These are phyloP conservation scores for Heterodera carotae DNA, from an alignment of 1,140 invertebrate species.

Conservation along the genomic window DNA sequence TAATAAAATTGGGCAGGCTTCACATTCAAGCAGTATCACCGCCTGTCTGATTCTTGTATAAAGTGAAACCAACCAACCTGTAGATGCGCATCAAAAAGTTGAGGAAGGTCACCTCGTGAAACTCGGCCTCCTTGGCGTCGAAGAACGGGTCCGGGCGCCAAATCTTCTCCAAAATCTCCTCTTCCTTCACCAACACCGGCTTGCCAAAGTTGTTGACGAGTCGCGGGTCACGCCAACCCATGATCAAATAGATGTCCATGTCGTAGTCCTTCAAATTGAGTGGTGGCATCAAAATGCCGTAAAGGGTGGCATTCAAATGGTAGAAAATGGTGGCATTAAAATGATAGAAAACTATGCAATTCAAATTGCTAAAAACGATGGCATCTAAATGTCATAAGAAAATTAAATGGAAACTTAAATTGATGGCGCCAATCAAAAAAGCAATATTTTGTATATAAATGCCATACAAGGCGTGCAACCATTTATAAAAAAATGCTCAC, in stretches of 20 bases:
- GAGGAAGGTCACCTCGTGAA: constrained; percentile 74
- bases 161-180: constrained; percentile 59
- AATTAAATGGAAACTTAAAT: no score
- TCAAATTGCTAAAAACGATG: no score
- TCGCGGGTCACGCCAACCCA: constrained; percentile 62
- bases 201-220: constrained; percentile 63
- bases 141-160: constrained; percentile 69
- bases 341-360: no score
- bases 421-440: no score
- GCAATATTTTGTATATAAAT: no score
- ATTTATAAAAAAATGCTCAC: constrained; percentile 33
- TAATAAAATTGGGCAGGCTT: no score
- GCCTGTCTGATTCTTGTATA: no score
- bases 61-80: constrained; percentile 70
- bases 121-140: constrained; percentile 74
- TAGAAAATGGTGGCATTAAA: no score
- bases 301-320: no score
- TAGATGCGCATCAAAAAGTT: constrained; percentile 74
- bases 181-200: constrained; percentile 64
- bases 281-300: background rate
- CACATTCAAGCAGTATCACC: no score
- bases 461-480: no score
- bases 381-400: no score
- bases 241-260: constrained; percentile 61
- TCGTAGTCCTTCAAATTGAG: constrained; percentile 58